Base-by-base conservation (phyloP, 1,140 invertebrate species). In the Adoxophyes honmai region DNA sequence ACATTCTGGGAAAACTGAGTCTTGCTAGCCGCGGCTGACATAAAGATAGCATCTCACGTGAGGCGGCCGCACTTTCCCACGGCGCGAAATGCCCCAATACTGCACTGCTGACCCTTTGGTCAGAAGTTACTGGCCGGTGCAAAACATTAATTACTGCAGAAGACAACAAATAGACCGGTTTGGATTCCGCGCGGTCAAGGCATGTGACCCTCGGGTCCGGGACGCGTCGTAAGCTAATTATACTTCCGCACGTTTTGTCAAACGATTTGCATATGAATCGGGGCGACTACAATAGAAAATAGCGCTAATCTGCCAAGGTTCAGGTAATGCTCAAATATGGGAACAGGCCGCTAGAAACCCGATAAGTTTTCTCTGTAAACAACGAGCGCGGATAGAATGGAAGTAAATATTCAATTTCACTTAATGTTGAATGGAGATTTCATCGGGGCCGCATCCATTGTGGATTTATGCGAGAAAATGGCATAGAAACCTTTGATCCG, bases 111-210 rank as follows among this genome's bases (percentile, higher is more conserved):
- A 78, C 81, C 21, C 83, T 74, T 73, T 68, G 81, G 80, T 87
- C 78, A 84, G 54, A 64, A 79, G 71, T 81, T 75, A 70, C 65
- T 33, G 53, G 53, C 61, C 51, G 55, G 60, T 55, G 64, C 63
- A 81, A 81, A 84, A 85, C 84, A 85, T 85, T 82, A 85, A 87
- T 87, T 87, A 82, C 73, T 69, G 69, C 55, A 35, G 63, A 59
- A 79, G 64, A 73, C 70, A 80, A 81, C 71, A 75, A 68, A 75
- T 69, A 69, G 62, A 83, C 84, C 80, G 78, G 81, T 85, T 79
- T 34, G 35, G 53, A 62, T 62, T 64, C 44, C 53, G 61, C 64
- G 66, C 48, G 74, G 75, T 71, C 79, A 76, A 76, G 68, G 64
- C 59, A 66, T 48, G 37, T 60, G 73, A 75, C 76, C 74, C 73